phyloP scores from a whole-genome alignment of 2,888 invertebrate genomes.

The Aproaerema taeniolella region DNA sequence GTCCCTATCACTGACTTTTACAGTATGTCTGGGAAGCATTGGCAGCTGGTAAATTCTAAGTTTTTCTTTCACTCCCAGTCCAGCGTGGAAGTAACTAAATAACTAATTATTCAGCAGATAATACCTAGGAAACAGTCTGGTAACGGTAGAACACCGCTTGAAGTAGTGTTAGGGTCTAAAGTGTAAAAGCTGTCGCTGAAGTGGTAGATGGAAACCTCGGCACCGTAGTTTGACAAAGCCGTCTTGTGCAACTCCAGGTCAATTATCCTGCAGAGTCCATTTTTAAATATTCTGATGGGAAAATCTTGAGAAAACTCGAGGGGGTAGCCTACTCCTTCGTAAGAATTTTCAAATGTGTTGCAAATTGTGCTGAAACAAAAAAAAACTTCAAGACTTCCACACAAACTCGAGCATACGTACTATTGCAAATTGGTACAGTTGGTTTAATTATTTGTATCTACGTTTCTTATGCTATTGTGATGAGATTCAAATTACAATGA shows the following conservation, averaged over 20 bases:
- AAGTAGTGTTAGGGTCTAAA: constrained; percentile 79
- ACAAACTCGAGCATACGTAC: too few relatives aligned
- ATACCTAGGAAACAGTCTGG: constrained; percentile 80
- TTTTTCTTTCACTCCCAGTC: too few relatives aligned
- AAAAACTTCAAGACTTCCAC: too few relatives aligned
- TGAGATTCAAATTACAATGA: too few relatives aligned
- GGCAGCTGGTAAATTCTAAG: too few relatives aligned
- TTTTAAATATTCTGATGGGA: constrained; percentile 80
- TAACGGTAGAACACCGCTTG: constrained; percentile 77
- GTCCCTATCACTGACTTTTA: too few relatives aligned
- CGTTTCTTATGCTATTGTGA: too few relatives aligned
- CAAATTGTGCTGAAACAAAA: constrained; percentile 50
- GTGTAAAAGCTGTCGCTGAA: constrained; percentile 79
- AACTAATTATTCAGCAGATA: too few relatives aligned
- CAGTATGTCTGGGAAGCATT: too few relatives aligned
- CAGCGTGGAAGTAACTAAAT: too few relatives aligned
- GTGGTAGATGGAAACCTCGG: constrained; percentile 78
- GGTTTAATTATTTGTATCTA: too few relatives aligned
- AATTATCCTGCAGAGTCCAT: constrained; percentile 86
- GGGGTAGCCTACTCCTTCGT: constrained; percentile 86
- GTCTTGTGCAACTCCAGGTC: constrained; percentile 46
- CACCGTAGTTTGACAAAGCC: constrained; percentile 51
- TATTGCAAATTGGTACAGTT: too few relatives aligned
- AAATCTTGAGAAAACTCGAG: constrained; percentile 69
- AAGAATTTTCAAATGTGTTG: constrained; percentile 81